These are phyloP conservation scores for Atopsyche davidsoni DNA, from an alignment of 1,140 invertebrate genomes.

Conservation along the genomic window DNA sequence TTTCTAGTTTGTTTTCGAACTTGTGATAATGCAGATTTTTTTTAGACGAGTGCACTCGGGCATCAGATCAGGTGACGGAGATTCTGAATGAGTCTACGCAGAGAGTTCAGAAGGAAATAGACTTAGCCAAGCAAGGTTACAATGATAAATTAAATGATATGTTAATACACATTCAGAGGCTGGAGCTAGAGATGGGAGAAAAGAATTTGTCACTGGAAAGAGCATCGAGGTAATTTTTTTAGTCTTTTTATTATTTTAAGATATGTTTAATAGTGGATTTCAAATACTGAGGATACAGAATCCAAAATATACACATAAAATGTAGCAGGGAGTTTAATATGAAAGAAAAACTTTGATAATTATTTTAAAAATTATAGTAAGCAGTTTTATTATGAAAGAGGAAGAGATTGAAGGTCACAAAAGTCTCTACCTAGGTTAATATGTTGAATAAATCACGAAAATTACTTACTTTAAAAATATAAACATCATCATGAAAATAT, in stretches of 20 bases:
- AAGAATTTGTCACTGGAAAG: constrained; percentile 46
- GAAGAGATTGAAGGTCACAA: too few relatives aligned
- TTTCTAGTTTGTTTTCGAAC: too few relatives aligned
- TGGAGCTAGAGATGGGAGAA: constrained; percentile 43
- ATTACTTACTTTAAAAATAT: too few relatives aligned
- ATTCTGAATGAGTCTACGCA: constrained; percentile 35
- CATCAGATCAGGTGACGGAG: constrained; percentile 34
- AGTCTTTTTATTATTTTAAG: not conserved
- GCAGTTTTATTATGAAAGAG: too few relatives aligned
- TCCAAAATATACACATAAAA: too few relatives aligned
- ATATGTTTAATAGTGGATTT: not conserved
- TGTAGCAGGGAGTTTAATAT: too few relatives aligned
- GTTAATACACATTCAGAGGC: constrained; percentile 42
- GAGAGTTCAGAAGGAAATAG: constrained; percentile 37
- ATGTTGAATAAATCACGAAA: too few relatives aligned
- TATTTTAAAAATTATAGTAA: too few relatives aligned
- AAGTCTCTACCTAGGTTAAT: too few relatives aligned
- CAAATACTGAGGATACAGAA: too few relatives aligned
- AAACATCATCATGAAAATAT: too few relatives aligned
- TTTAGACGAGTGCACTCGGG: constrained; percentile 35
- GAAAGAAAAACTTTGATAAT: too few relatives aligned
- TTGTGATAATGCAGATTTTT: constrained; percentile 20
- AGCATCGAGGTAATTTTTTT: constrained; percentile 36
- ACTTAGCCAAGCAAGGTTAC: constrained; percentile 41
- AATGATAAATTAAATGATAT: constrained; percentile 47